A percentile compares a stretch with the other conserved stretches of the same genome.
These are phyloP conservation scores for Bombyx mandarina DNA, from an alignment of 1,140 invertebrate genomes.

Conservation along the genomic window DNA sequence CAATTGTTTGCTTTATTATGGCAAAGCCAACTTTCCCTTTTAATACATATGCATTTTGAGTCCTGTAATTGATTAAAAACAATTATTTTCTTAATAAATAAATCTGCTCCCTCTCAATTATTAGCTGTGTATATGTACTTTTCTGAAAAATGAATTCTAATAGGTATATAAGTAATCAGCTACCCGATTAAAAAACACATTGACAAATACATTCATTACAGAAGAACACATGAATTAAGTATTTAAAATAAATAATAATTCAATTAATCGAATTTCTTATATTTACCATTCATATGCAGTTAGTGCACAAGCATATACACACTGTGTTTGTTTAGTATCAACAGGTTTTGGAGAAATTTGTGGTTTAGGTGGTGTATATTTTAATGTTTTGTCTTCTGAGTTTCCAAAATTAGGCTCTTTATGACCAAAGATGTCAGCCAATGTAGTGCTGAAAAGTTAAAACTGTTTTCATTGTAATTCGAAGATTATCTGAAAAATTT, in stretches of 20 bases:
- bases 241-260: background rate
- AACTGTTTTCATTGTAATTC: constrained; percentile 2
- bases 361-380: constrained; percentile 41
- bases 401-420: constrained; percentile 17
- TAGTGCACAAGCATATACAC: constrained; percentile 39
- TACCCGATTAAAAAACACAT: no score
- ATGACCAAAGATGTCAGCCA: constrained; percentile 48
- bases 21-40: constrained; percentile 52
- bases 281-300: constrained; percentile 53
- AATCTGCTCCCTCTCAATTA: no score
- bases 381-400: constrained; percentile 37
- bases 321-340: constrained; percentile 33
- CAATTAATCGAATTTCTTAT: background rate
- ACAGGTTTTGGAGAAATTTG: constrained; percentile 24
- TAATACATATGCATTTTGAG: constrained; percentile 32
- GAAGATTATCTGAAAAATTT: constrained; percentile 3
- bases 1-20: constrained; percentile 42
- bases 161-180: no score
- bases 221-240: constrained; percentile 1
- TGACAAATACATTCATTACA: background rate
- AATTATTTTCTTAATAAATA: no score
- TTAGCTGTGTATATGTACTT: no score
- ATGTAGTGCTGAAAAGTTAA: constrained; percentile 33
- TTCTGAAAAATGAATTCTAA: no score
- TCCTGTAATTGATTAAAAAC: constrained; percentile 20